These are phyloP conservation scores for Indicator indicator DNA, from an alignment of 2,113 vertebrate species.

Conservation along the genomic window DNA sequence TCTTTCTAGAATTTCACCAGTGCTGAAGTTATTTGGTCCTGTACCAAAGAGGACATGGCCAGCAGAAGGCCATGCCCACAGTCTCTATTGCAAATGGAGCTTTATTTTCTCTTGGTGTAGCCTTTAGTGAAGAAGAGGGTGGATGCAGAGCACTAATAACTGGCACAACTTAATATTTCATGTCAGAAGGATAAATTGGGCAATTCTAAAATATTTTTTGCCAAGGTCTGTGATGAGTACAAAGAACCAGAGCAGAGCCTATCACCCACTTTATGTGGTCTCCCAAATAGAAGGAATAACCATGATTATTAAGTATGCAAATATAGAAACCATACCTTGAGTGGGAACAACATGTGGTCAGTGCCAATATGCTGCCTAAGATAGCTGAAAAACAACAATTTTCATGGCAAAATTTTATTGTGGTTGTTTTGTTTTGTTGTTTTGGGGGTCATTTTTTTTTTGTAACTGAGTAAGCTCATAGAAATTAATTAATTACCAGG, in stretches of 20 bases:
- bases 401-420: not conserved
- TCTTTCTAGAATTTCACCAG: not conserved
- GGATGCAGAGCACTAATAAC: not conserved
- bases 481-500: not conserved
- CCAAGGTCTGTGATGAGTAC: not conserved
- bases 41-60: not conserved
- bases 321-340: not conserved
- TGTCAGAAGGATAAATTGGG: not conserved
- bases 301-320: not conserved
- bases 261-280: not conserved
- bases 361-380: not conserved
- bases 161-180: not conserved
- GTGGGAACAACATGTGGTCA: not conserved
- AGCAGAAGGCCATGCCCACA: not conserved
- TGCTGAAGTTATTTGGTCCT: not conserved
- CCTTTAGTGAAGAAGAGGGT: not conserved
- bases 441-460: not conserved
- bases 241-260: not conserved
- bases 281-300: not conserved
- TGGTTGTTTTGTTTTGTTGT: not conserved
- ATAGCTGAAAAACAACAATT: not conserved
- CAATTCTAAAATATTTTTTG: not conserved
- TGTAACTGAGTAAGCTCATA: not conserved
- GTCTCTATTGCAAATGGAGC: not conserved
- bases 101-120: not conserved